phyloP scores from a whole-genome alignment of 2,113 vertebrate species.

The Anarrhichthys ocellatus region DNA sequence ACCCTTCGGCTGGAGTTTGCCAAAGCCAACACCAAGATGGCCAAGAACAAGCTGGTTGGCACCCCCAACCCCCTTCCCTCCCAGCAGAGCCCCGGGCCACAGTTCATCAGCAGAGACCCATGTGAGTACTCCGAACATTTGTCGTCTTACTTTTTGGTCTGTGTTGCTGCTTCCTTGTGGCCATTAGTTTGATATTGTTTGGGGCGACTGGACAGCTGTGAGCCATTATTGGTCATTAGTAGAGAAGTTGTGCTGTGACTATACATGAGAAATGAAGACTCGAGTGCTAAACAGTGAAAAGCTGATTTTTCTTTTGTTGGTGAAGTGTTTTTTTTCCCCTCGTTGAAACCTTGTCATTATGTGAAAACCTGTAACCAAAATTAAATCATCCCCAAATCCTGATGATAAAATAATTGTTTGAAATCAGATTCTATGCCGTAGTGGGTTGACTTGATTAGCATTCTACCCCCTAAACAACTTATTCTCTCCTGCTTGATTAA shows the following conservation, averaged over 20 bases:
- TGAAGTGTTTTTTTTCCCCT: background rate
- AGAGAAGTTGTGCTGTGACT: slow-evolving; percentile 20
- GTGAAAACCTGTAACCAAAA: slow-evolving; percentile 4
- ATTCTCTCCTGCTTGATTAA: slow-evolving; percentile 16
- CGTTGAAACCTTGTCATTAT: slow-evolving; percentile 10
- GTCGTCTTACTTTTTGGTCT: slow-evolving; percentile 15
- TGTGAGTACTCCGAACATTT: slow-evolving; percentile 86
- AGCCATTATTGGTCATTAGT: slow-evolving; percentile 18
- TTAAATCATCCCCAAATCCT: background rate
- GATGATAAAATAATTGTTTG: background rate
- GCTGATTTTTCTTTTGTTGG: background rate
- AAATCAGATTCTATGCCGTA: background rate
- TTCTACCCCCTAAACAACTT: background rate
- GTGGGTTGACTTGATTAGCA: background rate
- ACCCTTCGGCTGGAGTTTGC: slow-evolving; percentile 97
- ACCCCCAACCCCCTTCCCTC: slow-evolving; percentile 93
- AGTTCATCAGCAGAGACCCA: slow-evolving; percentile 96
- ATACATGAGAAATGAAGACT: slow-evolving; percentile 18
- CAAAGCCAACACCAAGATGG: slow-evolving; percentile 99
- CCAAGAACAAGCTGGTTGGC: slow-evolving; percentile 97
- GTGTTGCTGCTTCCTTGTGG: slow-evolving; percentile 24
- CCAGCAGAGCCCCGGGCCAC: slow-evolving; percentile 93
- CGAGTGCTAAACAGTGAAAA: slow-evolving; percentile 1
- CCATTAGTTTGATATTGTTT: slow-evolving; percentile 12
- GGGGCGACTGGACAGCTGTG: slow-evolving; percentile 50